These are phyloP conservation scores for Bolinopsis microptera DNA, from an alignment of 37 sponge, comb jelly and placozoan genomes.

Conservation along the genomic window DNA sequence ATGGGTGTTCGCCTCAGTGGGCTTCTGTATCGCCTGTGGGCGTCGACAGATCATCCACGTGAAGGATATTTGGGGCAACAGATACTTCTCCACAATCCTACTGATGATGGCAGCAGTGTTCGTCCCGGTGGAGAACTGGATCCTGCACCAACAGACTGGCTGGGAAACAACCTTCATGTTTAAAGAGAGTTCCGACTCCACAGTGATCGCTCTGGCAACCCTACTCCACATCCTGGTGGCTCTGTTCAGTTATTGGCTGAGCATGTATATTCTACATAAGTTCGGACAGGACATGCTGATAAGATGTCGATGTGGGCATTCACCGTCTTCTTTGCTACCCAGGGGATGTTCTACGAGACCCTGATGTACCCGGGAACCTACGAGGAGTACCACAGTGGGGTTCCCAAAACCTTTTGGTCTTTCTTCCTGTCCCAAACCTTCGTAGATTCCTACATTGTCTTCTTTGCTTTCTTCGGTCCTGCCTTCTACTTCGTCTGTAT, in stretches of 20 bases:
- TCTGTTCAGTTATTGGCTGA: conserved; percentile 7
- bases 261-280: background rate
- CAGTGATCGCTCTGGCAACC: conserved; percentile 5
- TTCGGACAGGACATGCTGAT: background rate
- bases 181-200: background rate
- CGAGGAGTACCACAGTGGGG: conserved; percentile 54
- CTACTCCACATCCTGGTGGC: background rate
- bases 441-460: conserved; percentile 30
- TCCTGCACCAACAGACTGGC: background rate
- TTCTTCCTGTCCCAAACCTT: conserved; percentile 1
- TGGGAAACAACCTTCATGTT: conserved; percentile 46
- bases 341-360: conserved; percentile 60
- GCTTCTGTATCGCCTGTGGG: conserved; percentile 11
- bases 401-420: background rate
- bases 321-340: conserved; percentile 21
- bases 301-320: conserved; percentile 1
- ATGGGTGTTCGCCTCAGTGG: conserved; percentile 16
- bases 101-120: background rate
- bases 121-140: conserved; percentile 45
- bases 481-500: conserved; percentile 41
- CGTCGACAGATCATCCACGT: background rate
- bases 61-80: background rate
- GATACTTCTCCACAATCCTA: background rate
- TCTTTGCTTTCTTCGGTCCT: conserved; percentile 33
- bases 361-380: conserved; percentile 53